Percentiles rank a stretch among this genome's conserved stretches.
phyloP scores from a whole-genome alignment of 2,888 invertebrate species.

The Ornithoptera alexandrae region DNA sequence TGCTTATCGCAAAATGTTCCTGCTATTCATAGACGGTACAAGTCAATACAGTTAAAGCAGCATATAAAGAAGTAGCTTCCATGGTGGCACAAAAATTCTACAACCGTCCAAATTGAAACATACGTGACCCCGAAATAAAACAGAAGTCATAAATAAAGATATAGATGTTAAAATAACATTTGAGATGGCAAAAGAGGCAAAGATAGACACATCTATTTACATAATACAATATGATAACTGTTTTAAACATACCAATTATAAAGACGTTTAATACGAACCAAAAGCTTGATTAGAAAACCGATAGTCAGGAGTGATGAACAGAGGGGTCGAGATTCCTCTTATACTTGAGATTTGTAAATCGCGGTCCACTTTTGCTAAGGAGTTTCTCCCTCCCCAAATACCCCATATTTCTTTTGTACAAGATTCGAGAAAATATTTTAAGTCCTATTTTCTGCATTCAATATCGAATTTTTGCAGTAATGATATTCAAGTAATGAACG shows the following conservation, averaged over 20 bases:
- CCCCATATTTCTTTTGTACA: conserved; percentile 53
- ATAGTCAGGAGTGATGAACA: conserved; percentile 38
- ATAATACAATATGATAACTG: not conserved
- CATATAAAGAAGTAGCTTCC: too few relatives aligned
- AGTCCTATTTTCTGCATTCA: conserved; percentile 26
- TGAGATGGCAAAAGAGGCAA: not conserved
- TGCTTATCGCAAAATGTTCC: too few relatives aligned
- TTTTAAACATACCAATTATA: not conserved
- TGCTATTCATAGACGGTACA: too few relatives aligned
- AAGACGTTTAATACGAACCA: conserved; percentile 32
- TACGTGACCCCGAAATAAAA: too few relatives aligned
- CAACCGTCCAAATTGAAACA: too few relatives aligned
- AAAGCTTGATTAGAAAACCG: conserved; percentile 41
- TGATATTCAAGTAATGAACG: conserved; percentile 3
- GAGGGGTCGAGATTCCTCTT: conserved; percentile 63
- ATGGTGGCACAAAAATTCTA: too few relatives aligned
- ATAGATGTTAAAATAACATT: not conserved
- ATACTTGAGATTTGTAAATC: conserved; percentile 67
- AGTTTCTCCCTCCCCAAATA: conserved; percentile 48
- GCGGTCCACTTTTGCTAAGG: conserved; percentile 53
- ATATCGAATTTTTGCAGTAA: conserved; percentile 21
- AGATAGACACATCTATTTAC: not conserved
- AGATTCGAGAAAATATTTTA: conserved; percentile 40
- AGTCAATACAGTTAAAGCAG: too few relatives aligned
- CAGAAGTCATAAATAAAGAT: too few relatives aligned